phyloP scores from a whole-genome alignment of 1,140 invertebrate genomes.

The Ephestia elutella region DNA sequence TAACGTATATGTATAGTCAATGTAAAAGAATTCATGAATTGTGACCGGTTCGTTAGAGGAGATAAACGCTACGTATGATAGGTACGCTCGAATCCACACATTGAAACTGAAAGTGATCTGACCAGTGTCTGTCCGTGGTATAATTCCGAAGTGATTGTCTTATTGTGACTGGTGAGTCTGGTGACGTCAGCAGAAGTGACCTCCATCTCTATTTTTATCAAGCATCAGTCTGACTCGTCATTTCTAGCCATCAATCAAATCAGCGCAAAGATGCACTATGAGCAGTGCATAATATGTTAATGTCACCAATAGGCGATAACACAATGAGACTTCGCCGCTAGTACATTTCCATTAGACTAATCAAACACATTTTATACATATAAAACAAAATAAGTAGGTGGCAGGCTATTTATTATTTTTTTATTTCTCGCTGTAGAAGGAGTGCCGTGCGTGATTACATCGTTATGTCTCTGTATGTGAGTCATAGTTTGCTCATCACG shows the following conservation, averaged over 20 bases:
- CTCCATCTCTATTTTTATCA: slow-evolving; percentile 7
- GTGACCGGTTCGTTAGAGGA: too few relatives aligned
- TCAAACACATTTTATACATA: neutral
- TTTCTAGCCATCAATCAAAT: neutral
- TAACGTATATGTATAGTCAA: too few relatives aligned
- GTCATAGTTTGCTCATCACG: neutral
- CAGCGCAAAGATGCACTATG: neutral
- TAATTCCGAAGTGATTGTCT: too few relatives aligned
- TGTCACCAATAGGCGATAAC: neutral
- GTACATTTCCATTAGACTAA: neutral
- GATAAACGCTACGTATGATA: too few relatives aligned
- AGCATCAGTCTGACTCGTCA: neutral
- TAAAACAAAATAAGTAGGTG: neutral
- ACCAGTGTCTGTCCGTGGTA: too few relatives aligned
- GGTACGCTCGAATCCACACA: too few relatives aligned
- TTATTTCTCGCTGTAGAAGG: neutral
- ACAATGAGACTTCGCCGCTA: neutral
- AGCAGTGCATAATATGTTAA: neutral
- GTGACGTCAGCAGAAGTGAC: neutral
- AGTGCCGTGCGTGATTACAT: neutral
- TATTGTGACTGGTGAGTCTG: neutral
- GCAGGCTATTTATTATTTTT: neutral
- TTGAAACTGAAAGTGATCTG: too few relatives aligned
- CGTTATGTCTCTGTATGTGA: neutral
- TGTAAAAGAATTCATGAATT: too few relatives aligned